Evolutionary conservation across 2,888 invertebrate species (phyloP), one percentile per base, ranked within the genome.

Genomic region (Megamerina dolium): DNA sequence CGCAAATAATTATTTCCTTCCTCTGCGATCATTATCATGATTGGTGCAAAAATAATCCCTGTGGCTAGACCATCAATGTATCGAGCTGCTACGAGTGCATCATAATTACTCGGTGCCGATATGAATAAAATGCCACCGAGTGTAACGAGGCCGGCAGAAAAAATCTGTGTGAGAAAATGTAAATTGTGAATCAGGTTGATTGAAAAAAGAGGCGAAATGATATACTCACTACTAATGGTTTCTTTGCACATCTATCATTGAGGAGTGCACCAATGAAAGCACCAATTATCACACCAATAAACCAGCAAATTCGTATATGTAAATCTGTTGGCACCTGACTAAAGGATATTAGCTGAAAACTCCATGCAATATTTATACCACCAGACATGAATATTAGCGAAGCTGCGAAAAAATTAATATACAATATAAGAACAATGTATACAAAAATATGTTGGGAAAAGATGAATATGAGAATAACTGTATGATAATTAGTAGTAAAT

Each of bases 61-160:
- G 63, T 60, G 13, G 56, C 70, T 8, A 59, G 55, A 2, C 67
- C 67, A 43, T 70, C 61, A 4, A 67, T 29, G 20, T 68, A 68
- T 9, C 65, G 56, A 10, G 53, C 51, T 1, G 56, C 51, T 2
- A 59, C 41, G 3, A 54, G 17, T 3, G 52, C 55, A 0, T 32
- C 1, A 14, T 53, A 51, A 1, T 23, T 33, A 1, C 32, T 4
- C 2, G 56, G 53, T 4, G 41, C 47, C 6, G 50, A 16, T 1
- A 54, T 37, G 12, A 57, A 50, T 0, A 64, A 8, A 21, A 64
- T 45, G 3, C 67, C 70, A 2, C 56, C 57, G 2, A 68, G 23
- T 0, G 54, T 10, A 1, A 68, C 60, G 19, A 70, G 34, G 1
- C 54, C 2, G 1, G 58, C 43, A 3, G 55, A 16, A 16, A 54